These are phyloP conservation scores for Anas bahamensis DNA, from an alignment of 2,797 vertebrate species.

Conservation along the genomic window DNA sequence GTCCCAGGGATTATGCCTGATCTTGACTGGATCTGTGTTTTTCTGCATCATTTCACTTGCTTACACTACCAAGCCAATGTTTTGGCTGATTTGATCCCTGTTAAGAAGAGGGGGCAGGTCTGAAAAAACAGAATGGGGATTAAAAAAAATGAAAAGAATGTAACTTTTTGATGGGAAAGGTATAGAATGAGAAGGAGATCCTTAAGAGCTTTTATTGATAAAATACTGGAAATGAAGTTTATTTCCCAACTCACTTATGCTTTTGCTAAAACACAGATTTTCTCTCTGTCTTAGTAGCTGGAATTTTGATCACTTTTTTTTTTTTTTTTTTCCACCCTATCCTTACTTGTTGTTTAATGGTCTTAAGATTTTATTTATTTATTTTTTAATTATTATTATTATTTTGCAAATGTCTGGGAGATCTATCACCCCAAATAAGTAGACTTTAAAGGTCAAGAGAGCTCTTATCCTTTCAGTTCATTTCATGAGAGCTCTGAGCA, in stretches of 20 bases:
- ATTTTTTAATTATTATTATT: neutral
- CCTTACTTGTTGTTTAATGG: constrained; percentile 18
- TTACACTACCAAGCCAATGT: neutral
- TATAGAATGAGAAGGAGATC: neutral
- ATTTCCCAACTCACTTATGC: neutral
- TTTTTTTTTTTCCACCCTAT: neutral
- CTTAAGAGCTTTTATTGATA: neutral
- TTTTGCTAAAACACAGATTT: constrained; percentile 11
- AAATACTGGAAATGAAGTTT: neutral
- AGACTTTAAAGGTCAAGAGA: constrained; percentile 71
- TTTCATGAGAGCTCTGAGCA: constrained; percentile 59
- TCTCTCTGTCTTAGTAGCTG: neutral
- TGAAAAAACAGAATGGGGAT: neutral
- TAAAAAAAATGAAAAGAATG: neutral
- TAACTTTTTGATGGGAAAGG: neutral
- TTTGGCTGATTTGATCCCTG: neutral
- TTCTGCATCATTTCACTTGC: neutral
- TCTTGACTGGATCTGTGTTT: neutral
- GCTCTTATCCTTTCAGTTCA: constrained; percentile 58
- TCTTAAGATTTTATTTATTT: neutral
- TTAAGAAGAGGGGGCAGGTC: neutral
- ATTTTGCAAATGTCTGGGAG: constrained; percentile 2
- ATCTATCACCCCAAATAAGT: constrained; percentile 59
- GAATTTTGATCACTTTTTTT: constrained; percentile 1
- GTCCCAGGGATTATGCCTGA: neutral